Evolutionary conservation across 1,140 invertebrate genomes (phyloP), one percentile per base, ranked within the genome.

Genomic region (Temnothorax curvispinosus): DNA sequence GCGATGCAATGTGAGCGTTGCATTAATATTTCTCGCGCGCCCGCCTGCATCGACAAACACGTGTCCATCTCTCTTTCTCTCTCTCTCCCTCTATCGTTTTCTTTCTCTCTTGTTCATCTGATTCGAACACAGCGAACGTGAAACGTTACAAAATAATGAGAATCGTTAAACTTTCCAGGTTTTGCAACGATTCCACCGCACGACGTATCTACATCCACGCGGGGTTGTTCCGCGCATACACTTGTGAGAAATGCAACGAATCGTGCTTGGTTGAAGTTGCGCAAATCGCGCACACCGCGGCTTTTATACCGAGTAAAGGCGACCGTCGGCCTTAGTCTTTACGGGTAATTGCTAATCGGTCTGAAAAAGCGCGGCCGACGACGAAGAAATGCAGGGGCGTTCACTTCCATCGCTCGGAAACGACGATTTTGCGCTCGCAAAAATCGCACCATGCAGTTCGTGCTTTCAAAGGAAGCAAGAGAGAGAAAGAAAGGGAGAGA

Each of bases 151-250:
- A 90, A 94, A 94, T 94, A 92, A 94, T 91, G 64, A 81, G 91
- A 91, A 94, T 93, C 91, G 90, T 93, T 93, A 92, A 92, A 94
- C 91, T 93, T 94, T 93, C 92, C 87, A 85, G 86, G 50, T 93
- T 93, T 94, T 91, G 93, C 91, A 94, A 94, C 87, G 62, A 54
- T 44, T 72, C 58, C 62, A 21, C 65, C 54, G 64, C 87, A 65
- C 67, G 38, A 75, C 85, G 52, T 69, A 76, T 72, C 72, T 58
- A 91, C 69, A 62, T 91, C 35, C 85, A 62, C 21, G 64, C 64
- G 64, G 85, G 89, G 81, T 81, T 78, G 88, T 82, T 76, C 54
- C 74, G 60, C 60, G 27, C 74, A 32, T 62, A 77, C 56, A 85
- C 32, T 71, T 32, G 76, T 54, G 65, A 38, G 58, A 84, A 87